These are phyloP conservation scores for Oryzias dopingdopingensis DNA, from an alignment of 2,797 vertebrate genomes.

Conservation along the genomic window DNA sequence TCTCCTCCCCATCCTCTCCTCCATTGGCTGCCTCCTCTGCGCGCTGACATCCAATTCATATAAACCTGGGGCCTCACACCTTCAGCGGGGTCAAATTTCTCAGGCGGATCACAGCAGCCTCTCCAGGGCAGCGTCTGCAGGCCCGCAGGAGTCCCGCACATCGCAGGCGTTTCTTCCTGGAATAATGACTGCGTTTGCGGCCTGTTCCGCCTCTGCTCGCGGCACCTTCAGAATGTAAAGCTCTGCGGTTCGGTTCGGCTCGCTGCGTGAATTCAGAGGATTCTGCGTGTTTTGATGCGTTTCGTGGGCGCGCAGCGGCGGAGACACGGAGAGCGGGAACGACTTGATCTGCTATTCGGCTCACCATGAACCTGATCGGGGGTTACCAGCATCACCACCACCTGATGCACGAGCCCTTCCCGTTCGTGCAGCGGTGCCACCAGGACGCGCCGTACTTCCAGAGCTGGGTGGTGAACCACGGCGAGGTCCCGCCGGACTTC, in stretches of 20 bases:
- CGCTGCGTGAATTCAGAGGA: neutral
- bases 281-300: conserved; percentile 34
- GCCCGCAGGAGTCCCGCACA: conserved; percentile 8
- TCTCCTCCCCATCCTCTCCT: conserved; percentile 64
- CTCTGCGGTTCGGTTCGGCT: neutral
- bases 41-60: conserved; percentile 57
- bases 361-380: conserved; percentile 90
- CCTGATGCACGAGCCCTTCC: conserved; percentile 90
- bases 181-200: conserved; percentile 15
- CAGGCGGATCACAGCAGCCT: conserved; percentile 33
- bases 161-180: conserved; percentile 20
- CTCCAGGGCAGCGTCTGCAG: conserved; percentile 9
- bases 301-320: conserved; percentile 30
- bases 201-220: neutral
- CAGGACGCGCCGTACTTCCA: conserved; percentile 90
- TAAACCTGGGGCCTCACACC: conserved; percentile 72
- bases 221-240: conserved; percentile 10
- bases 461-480: conserved; percentile 89
- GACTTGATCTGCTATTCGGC: neutral
- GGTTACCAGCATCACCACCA: conserved; percentile 87
- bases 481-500: conserved; percentile 82
- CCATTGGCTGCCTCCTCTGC: conserved; percentile 62
- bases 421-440: conserved; percentile 88
- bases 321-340: conserved; percentile 17
- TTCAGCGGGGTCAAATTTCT: conserved; percentile 64